Conservation (phyloP, 2,797 vertebrate genomes). For the Octomys mimax region DNA sequence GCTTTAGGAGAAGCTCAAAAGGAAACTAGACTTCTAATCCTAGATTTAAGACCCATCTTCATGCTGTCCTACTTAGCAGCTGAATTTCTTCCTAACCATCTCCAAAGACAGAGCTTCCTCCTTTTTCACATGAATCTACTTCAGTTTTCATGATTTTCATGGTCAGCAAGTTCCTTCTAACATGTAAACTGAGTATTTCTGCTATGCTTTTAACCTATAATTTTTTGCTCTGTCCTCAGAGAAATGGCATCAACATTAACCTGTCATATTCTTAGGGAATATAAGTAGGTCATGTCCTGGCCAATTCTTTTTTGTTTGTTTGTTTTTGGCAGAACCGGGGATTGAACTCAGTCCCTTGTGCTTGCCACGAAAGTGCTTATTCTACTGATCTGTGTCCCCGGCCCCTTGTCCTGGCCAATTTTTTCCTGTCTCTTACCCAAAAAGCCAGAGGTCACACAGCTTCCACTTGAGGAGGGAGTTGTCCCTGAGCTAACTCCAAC, state of each 20-base stretch:
- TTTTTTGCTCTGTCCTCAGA: not conserved
- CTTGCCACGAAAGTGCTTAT: too few species aligned
- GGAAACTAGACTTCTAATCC: not conserved
- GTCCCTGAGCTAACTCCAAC: not conserved
- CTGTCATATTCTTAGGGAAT: constrained; percentile 35
- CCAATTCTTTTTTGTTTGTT: too few species aligned
- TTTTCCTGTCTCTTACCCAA: not conserved
- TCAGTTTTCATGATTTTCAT: not conserved
- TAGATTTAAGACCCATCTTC: not conserved
- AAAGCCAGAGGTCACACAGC: not conserved
- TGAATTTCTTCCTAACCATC: not conserved
- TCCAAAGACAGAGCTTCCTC: constrained; percentile 33
- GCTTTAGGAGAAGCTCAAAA: constrained; percentile 46
- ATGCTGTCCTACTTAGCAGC: not conserved
- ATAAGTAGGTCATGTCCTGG: not conserved
- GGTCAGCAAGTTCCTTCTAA: constrained; percentile 2
- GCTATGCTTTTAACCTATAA: not conserved
- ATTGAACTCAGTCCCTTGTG: too few species aligned
- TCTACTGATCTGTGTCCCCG: too few species aligned
- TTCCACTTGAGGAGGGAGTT: not conserved
- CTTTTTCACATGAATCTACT: not conserved
- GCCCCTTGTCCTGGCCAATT: not conserved
- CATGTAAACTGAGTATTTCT: constrained; percentile 19
- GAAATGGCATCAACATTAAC: constrained; percentile 29
- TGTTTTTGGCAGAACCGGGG: too few species aligned